Evolutionary conservation across 2,113 vertebrate genomes (phyloP), one percentile per base, ranked within the genome.

Genomic region (Ptyas mucosa): DNA sequence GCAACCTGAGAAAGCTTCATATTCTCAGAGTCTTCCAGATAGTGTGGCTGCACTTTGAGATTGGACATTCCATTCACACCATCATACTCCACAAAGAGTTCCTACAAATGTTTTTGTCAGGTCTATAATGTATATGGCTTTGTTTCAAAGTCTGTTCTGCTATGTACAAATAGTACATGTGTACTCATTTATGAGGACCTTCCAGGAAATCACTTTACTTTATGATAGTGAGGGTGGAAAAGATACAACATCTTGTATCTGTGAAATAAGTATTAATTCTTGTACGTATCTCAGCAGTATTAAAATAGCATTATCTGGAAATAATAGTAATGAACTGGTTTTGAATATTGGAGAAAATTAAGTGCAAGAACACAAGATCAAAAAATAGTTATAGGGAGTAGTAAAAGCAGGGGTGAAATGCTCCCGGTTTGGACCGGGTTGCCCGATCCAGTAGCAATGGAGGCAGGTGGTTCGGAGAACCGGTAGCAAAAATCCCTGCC

Each of bases 331-430:
- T 64, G 3, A 3, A 21, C 51, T 14, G 43, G 43, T 53, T 89
- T 91, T 89, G 57, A 15, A 52, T 58, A 46, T 51, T 90, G 46
- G 3, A 75, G 89, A 46, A 93, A 94, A 87, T 24, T 92, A 58
- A 26, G 23, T 49, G 21, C 29, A 20, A 81, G 18, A 43, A 81
- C 15, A 81, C n/a, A 52, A 69, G 39, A 26, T 18, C 14, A 57
- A 51, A 85, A 89, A 9, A 14, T 39, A 23, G 21, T 75, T 29
- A 49, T 7, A 69, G 10, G 15, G 49, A 39, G 52, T 5, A 14
- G 8, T 14, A 43, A 58, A 81, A 93, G 34, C n/a, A n/a, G n/a
- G n/a, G n/a, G n/a, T n/a, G n/a, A n/a, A n/a, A n/a, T n/a, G n/a
- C n/a, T n/a, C n/a, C n/a, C n/a, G n/a, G n/a, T n/a, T n/a, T n/a